Percentiles rank a stretch among this genome's conserved stretches.
Conservation (phyloP, 30 jellyfish, hydroid and myxozoan genomes). For the Rhopilema esculentum region DNA sequence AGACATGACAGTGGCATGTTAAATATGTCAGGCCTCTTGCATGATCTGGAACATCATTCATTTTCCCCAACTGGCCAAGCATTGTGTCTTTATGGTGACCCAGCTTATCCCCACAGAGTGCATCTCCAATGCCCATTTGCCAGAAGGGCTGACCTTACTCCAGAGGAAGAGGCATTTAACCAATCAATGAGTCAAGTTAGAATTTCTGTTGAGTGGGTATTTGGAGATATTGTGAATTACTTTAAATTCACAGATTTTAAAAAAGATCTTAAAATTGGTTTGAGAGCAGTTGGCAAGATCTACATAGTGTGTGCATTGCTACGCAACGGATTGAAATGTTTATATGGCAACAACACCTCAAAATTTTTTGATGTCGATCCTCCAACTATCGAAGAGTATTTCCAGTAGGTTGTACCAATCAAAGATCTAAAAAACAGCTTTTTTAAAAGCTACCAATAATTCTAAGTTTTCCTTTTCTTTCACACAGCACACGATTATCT, state of each 20-base stretch:
- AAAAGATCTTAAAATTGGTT: conserved; percentile 22
- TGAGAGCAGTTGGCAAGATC: conserved; percentile 34
- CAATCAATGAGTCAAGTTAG: conserved; percentile 58
- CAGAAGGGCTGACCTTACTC: conserved; percentile 21
- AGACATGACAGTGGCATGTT: conserved; percentile 74
- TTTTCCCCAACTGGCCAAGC: conserved; percentile 59
- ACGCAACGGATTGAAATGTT: neutral
- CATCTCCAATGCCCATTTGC: conserved; percentile 54
- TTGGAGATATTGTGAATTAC: conserved; percentile 55
- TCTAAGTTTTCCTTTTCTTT: neutral
- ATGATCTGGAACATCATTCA: conserved; percentile 33
- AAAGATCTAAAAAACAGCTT: neutral
- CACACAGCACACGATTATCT: neutral
- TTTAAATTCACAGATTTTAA: conserved; percentile 28
- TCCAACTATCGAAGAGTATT: conserved; percentile 6
- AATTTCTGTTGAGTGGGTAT: conserved; percentile 54
- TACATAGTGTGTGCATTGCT: neutral
- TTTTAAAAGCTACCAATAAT: conserved; percentile 1
- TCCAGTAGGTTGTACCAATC: neutral
- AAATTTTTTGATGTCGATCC: neutral
- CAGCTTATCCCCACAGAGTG: conserved; percentile 58
- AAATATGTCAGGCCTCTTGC: conserved; percentile 52
- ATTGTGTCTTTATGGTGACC: conserved; percentile 75
- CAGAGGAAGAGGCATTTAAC: conserved; percentile 54
- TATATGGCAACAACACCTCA: conserved; percentile 4